Conservation (phyloP, 1,140 invertebrate genomes). For the Geopemphigus sp. region DNA sequence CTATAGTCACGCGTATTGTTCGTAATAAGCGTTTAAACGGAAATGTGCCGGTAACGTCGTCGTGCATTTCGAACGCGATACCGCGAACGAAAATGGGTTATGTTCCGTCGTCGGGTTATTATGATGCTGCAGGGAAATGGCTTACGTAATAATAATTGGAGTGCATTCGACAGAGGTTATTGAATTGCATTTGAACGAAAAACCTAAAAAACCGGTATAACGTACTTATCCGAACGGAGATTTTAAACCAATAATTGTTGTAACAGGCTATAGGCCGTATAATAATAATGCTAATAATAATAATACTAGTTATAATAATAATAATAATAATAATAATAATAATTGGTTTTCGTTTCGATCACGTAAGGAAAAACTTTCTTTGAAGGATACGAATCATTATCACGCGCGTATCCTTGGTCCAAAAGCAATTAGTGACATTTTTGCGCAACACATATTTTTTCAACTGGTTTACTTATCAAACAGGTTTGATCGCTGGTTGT, state of each 20-base stretch:
- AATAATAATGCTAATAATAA: too few species aligned
- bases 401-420: neutral
- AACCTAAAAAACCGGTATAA: neutral
- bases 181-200: neutral
- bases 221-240: neutral
- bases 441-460: neutral
- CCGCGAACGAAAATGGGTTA: neutral
- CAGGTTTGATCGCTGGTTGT: neutral
- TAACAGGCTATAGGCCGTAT: too few species aligned
- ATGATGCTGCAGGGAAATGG: neutral
- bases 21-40: too few species aligned
- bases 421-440: neutral
- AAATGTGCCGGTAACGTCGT: too few species aligned
- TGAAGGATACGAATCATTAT: neutral
- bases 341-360: neutral
- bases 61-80: too few species aligned
- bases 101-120: neutral
- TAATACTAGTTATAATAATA: too few species aligned
- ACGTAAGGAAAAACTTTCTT: conserved; percentile 11
- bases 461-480: neutral
- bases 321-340: too few species aligned
- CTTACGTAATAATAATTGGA: neutral
- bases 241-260: neutral
- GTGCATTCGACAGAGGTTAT: neutral
- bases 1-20: too few species aligned